Base-by-base conservation (phyloP, 1,140 invertebrate genomes). In the Brachionus sp. region DNA sequence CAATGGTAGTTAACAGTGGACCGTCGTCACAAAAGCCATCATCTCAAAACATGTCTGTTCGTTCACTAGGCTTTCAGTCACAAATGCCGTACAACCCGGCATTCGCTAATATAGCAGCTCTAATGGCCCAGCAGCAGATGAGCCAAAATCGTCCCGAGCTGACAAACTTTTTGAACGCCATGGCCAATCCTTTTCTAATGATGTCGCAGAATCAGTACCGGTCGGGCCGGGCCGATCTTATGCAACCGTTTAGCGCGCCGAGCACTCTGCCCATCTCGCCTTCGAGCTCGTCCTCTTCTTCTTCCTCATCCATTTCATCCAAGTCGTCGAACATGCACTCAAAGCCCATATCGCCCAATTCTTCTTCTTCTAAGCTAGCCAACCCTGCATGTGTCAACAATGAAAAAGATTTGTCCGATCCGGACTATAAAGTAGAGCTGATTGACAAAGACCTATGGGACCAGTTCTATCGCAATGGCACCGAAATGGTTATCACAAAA, bases 401-500 rank as follows among this genome's bases (percentile, higher is more conserved):
- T 19, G 13, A 70, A 13, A 19, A 39, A 33, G 66, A 37, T 9
- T n/a, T 12, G n/a, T 37, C 66, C 2, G 37, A 39, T 16, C 16
- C 33, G 25, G 77, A 80, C 19, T 62, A 39, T 25, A 73, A 73
- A 19, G 82, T 73, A 39, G 42, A 75, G 6, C 23, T 83, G 2
- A 62, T 70, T 12, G 39, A 29, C 12, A 39, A 57, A 35, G 82
- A 83, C 12, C 29, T 83, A 13, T 83, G 82, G 82, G 57, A 73
- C 13, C 82, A 73, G n/a, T 83, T 83, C 23, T 53, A 70, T 35
- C 5, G 13, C 9, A 33, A 66, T 42, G 82, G 82, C 25, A 83
- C 66, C 7, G 82, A 83, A 83, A 83, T 83, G 82, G 66, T 83
- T 16, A 83, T 83, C 10, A 83, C 82, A 3, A 83, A 83, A 50